Conservation (phyloP, 35 echinoderm and acorn worm genomes). For the Hemicentrotus pulcherrimus region DNA sequence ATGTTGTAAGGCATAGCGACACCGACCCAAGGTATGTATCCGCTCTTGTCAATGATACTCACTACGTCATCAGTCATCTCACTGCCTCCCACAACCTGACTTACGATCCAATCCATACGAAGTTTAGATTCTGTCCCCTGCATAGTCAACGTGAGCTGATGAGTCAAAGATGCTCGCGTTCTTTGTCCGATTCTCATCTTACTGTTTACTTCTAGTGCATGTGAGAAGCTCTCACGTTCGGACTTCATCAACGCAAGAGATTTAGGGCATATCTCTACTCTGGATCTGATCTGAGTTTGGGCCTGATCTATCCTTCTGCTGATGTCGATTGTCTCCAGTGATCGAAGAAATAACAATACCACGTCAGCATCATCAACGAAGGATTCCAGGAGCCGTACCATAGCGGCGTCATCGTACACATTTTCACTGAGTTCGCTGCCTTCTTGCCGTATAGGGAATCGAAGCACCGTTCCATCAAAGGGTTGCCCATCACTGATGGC, state of each 20-base stretch:
- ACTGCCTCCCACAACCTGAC: slow-evolving; percentile 22
- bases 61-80: slow-evolving; percentile 39
- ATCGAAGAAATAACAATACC: slow-evolving; percentile 74
- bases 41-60: slow-evolving; percentile 43
- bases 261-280: neutral
- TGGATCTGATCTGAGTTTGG: neutral
- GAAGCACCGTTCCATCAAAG: slow-evolving; percentile 71
- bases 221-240: neutral
- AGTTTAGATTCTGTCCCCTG: neutral
- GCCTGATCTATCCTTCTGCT: neutral
- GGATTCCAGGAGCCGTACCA: slow-evolving; percentile 51
- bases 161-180: neutral
- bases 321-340: slow-evolving; percentile 61
- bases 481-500: neutral
- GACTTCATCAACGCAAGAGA: neutral
- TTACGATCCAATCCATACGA: slow-evolving; percentile 50
- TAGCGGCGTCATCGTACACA: slow-evolving; percentile 52
- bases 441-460: slow-evolving; percentile 77
- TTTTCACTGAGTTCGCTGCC: slow-evolving; percentile 31
- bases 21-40: slow-evolving; percentile 78
- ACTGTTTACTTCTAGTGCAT: neutral
- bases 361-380: slow-evolving; percentile 76
- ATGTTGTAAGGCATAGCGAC: slow-evolving; percentile 59
- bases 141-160: neutral
- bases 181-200: neutral